Conservation (phyloP, 2,888 invertebrate genomes). For the Microctonus aethiopoides region DNA sequence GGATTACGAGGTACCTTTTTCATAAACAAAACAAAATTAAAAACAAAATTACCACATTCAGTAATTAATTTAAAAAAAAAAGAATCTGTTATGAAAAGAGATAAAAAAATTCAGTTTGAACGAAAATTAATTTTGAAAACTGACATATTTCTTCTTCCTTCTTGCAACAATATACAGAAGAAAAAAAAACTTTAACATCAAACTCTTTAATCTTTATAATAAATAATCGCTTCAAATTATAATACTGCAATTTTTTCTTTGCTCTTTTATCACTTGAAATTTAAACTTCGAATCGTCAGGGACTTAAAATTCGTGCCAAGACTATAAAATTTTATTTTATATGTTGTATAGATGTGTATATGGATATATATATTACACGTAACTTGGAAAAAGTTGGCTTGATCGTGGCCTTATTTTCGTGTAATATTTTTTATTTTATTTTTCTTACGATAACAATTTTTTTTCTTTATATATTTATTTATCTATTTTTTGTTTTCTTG, state of each 20-base stretch:
- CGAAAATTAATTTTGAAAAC: too few species aligned
- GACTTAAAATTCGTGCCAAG: conserved; percentile 28
- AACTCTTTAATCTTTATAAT: conserved; percentile 33
- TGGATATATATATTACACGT: neutral
- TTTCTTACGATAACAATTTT: too few species aligned
- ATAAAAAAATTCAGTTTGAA: neutral
- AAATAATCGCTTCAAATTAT: conserved; percentile 13
- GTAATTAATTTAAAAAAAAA: conserved; percentile 5
- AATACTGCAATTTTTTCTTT: conserved; percentile 11
- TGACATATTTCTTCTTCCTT: neutral
- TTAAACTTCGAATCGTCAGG: conserved; percentile 29
- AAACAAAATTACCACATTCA: neutral
- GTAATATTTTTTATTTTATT: neutral
- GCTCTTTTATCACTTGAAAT: conserved; percentile 22
- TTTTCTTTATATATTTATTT: neutral
- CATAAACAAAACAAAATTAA: conserved; percentile 30
- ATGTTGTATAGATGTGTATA: neutral
- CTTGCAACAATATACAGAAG: neutral
- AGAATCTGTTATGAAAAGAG: conserved; percentile 11
- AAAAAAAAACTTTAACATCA: conserved; percentile 14
- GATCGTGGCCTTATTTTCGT: conserved; percentile 16
- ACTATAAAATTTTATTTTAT: conserved; percentile 6
- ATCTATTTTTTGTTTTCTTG: neutral
- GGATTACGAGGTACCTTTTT: conserved; percentile 92
- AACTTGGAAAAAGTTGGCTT: conserved; percentile 11